These are phyloP conservation scores for Phyllostomus hastatus DNA, from an alignment of 2,113 vertebrate species.

Conservation along the genomic window DNA sequence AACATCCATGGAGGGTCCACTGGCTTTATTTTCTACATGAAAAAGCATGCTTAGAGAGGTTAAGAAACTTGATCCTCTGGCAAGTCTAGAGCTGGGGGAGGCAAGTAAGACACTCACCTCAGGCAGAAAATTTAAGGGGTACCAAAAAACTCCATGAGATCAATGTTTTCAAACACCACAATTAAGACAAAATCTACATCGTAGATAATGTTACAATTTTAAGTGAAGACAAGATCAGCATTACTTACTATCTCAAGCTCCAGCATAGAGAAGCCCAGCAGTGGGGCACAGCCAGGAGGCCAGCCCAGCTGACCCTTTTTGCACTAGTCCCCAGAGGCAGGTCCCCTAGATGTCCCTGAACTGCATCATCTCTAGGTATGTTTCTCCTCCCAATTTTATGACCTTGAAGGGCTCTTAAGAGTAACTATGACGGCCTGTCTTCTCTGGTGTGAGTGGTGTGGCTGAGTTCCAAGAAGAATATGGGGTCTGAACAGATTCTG, in stretches of 20 bases:
- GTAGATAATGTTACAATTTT: not conserved
- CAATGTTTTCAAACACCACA: not conserved
- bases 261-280: not conserved
- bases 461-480: not conserved
- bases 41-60: not conserved
- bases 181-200: not conserved
- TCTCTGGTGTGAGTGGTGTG: not conserved
- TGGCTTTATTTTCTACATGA: not conserved
- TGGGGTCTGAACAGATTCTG: not conserved
- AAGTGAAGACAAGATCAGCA: not conserved
- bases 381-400: not conserved
- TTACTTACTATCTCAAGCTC: not conserved
- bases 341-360: not conserved
- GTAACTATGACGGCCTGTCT: not conserved
- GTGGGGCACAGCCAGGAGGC: not conserved
- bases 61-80: not conserved
- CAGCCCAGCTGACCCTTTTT: not conserved
- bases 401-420: not conserved
- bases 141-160: not conserved
- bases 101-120: not conserved
- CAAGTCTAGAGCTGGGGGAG: not conserved
- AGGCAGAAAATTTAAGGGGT: not conserved
- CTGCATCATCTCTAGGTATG: not conserved
- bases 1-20: not conserved
- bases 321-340: not conserved